Percentiles rank a stretch among this genome's conserved stretches.
phyloP scores from a whole-genome alignment of 2,797 vertebrate species.

The Sebastes glaucus region DNA sequence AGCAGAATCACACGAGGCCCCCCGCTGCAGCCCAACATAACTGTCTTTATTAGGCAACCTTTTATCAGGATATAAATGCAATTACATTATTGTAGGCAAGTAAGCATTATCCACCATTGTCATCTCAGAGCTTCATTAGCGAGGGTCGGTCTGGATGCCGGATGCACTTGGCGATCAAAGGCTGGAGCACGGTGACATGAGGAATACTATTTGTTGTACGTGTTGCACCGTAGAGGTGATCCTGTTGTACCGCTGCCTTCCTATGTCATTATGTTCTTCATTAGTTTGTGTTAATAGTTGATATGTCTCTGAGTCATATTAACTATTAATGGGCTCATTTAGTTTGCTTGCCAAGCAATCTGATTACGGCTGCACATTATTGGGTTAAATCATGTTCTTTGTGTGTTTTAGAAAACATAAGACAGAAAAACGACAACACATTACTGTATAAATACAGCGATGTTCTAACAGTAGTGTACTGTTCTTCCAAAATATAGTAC shows the following conservation, averaged over 20 bases:
- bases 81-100: constrained; percentile 43
- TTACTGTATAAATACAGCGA: too few relatives aligned
- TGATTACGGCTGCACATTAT: background rate
- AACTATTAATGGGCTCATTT: background rate
- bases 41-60: constrained; percentile 57
- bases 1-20: constrained; percentile 28
- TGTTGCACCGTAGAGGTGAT: background rate
- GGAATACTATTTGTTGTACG: background rate
- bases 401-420: background rate
- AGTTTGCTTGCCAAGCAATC: background rate
- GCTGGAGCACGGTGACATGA: background rate
- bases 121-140: constrained; percentile 40
- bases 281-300: background rate
- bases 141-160: background rate
- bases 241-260: background rate
- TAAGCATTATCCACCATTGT: constrained; percentile 31
- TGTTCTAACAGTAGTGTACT: too few relatives aligned
- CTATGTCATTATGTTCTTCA: background rate
- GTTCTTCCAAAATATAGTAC: too few relatives aligned
- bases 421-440: too few relatives aligned
- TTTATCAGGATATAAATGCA: constrained; percentile 57
- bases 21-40: constrained; percentile 35
- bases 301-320: background rate
- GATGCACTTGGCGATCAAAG: background rate
- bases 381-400: background rate